Percentiles rank a stretch among this genome's conserved stretches.
phyloP scores from a whole-genome alignment of 2,797 vertebrate genomes.

The Poliocrania exsul region DNA sequence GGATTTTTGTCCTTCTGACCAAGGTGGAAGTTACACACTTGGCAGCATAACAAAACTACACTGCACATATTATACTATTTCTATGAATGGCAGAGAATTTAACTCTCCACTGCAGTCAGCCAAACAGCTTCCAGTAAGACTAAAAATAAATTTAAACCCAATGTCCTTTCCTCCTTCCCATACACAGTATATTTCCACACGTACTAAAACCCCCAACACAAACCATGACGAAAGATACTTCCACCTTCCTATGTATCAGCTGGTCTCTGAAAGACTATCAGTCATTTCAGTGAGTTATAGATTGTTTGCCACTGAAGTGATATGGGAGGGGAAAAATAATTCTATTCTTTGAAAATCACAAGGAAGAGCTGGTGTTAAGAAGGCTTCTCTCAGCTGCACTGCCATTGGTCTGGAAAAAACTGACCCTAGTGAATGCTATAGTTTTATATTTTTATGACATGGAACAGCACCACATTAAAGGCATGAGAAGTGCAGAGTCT shows the following conservation, averaged over 20 bases:
- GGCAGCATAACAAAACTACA: neutral
- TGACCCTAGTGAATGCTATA: neutral
- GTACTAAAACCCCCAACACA: neutral
- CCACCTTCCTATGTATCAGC: neutral
- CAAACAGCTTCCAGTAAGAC: neutral
- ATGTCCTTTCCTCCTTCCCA: neutral
- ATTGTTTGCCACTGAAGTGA: neutral
- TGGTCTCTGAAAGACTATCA: neutral
- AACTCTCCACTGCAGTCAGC: neutral
- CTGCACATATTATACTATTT: neutral
- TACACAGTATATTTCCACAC: neutral
- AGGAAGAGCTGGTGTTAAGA: neutral
- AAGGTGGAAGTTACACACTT: neutral
- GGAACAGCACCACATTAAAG: neutral
- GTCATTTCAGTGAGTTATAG: neutral
- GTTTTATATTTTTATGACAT: neutral
- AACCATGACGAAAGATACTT: neutral
- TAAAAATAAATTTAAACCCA: slow-evolving; percentile 1
- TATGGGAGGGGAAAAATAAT: neutral
- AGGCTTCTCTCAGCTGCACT: neutral
- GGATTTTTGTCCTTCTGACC: neutral
- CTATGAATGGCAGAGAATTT: neutral
- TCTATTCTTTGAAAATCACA: neutral
- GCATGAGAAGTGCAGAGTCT: neutral
- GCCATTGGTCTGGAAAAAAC: neutral